These are phyloP conservation scores for Oscheius sp. DNA, from an alignment of 2,888 invertebrate species.

Conservation along the genomic window DNA sequence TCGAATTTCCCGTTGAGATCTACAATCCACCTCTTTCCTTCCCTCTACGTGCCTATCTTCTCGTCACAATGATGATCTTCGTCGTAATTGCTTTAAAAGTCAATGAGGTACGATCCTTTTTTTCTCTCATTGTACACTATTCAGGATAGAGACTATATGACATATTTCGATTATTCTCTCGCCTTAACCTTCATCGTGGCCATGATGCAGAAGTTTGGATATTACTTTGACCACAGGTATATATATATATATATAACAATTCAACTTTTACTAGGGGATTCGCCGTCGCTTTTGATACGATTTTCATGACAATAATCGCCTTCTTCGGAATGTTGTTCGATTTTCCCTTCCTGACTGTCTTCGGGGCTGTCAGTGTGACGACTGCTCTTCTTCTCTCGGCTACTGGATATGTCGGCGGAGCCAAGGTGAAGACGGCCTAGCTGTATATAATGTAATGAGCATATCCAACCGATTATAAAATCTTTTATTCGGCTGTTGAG, in stretches of 20 bases:
- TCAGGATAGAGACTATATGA: slow-evolving; percentile 6
- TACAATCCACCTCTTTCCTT: slow-evolving; percentile 59
- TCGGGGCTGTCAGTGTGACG: slow-evolving; percentile 7
- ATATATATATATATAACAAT: background rate
- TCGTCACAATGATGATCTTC: slow-evolving; percentile 52
- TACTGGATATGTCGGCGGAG: slow-evolving; percentile 2
- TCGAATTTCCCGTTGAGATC: slow-evolving; percentile 5
- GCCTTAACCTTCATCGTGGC: slow-evolving; percentile 13
- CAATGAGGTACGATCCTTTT: slow-evolving; percentile 21
- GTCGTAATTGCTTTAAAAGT: slow-evolving; percentile 34
- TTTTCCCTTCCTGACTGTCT: background rate
- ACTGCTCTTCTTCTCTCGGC: slow-evolving; percentile 7
- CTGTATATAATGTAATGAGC: too few relatives aligned
- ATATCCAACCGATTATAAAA: too few relatives aligned
- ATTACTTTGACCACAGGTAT: slow-evolving; percentile 39
- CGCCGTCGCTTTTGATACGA: background rate
- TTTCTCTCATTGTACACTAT: background rate
- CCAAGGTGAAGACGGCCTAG: background rate
- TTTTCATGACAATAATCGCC: slow-evolving; percentile 3
- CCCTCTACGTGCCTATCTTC: slow-evolving; percentile 58
- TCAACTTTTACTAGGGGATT: background rate
- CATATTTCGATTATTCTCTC: slow-evolving; percentile 7
- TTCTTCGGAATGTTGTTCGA: background rate
- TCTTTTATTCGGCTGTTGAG: too few relatives aligned
- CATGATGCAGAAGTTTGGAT: slow-evolving; percentile 38